phyloP scores from a whole-genome alignment of 2,797 vertebrate genomes.

The Brotogeris chrysoptera region DNA sequence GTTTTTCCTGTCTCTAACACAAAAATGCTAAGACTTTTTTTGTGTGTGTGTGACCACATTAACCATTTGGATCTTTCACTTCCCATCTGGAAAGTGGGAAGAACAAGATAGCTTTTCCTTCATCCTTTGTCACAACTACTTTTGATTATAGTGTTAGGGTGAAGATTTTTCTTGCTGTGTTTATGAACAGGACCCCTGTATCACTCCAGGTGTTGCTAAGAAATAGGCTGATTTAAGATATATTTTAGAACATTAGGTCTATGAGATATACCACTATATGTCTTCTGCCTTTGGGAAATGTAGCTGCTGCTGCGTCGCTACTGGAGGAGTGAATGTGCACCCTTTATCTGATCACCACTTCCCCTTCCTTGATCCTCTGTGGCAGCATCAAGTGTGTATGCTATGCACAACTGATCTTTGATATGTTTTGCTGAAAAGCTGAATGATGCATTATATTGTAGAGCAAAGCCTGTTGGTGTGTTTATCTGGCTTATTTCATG shows the following conservation, averaged over 20 bases:
- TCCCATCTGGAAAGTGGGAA: background rate
- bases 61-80: background rate
- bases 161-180: background rate
- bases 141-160: background rate
- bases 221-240: background rate
- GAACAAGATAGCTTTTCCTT: background rate
- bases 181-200: background rate
- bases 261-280: background rate
- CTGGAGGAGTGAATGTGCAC: background rate
- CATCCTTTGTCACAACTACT: background rate
- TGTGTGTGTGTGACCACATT: background rate
- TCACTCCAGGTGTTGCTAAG: background rate
- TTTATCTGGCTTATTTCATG: slow-evolving; percentile 18
- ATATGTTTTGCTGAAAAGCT: background rate
- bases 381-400: background rate
- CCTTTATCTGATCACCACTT: background rate
- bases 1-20: slow-evolving; percentile 4
- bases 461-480: background rate
- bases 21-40: background rate
- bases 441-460: background rate
- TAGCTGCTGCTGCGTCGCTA: background rate
- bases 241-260: background rate
- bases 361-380: background rate
- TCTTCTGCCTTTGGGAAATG: background rate
- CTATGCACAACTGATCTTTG: background rate